phyloP scores from a whole-genome alignment of 2,113 vertebrate species.

The Xiphophorus hellerii region DNA sequence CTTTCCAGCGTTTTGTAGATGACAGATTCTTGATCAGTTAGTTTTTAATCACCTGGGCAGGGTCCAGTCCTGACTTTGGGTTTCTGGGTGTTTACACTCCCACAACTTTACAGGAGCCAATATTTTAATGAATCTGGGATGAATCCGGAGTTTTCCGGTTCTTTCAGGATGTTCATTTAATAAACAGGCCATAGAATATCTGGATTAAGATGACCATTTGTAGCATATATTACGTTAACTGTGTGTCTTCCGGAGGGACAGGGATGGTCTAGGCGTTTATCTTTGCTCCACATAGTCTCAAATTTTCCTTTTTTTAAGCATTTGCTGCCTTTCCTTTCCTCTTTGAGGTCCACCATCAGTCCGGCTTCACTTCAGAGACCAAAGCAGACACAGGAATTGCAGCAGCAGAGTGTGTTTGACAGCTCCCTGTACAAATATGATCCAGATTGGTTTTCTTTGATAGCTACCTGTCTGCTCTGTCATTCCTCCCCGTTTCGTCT shows the following conservation, averaged over 20 bases:
- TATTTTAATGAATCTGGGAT: too few species aligned
- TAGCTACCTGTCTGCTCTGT: conserved; percentile 16
- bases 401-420: conserved; percentile 6
- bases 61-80: neutral
- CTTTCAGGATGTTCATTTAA: too few species aligned
- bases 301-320: conserved; percentile 9
- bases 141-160: too few species aligned
- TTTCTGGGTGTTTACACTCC: neutral
- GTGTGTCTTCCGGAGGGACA: too few species aligned
- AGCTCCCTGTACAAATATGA: conserved; percentile 28
- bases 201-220: too few species aligned
- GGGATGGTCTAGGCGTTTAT: too few species aligned
- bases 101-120: too few species aligned
- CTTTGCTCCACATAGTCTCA: too few species aligned
- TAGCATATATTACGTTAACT: too few species aligned
- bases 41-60: neutral
- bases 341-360: neutral
- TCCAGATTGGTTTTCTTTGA: conserved; percentile 29
- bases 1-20: neutral
- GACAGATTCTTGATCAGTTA: neutral
- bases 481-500: conserved; percentile 17
- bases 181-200: too few species aligned
- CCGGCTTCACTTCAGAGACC: conserved; percentile 13
- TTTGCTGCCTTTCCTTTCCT: neutral
- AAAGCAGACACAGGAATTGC: conserved; percentile 3